Conservation (phyloP, 2,113 vertebrate species). For the Labrus mixtus region DNA sequence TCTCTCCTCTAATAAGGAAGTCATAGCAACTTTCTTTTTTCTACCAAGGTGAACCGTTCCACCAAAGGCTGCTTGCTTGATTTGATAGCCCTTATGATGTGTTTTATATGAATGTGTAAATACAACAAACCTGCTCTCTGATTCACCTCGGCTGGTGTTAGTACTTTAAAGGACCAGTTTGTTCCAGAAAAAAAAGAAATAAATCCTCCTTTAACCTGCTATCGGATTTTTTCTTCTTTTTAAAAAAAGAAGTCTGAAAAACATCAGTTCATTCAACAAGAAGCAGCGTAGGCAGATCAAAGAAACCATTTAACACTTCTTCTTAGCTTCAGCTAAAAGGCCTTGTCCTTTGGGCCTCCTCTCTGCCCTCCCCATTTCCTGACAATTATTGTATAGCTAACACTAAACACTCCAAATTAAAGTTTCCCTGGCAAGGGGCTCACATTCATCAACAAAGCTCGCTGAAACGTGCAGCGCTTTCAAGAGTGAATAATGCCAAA, state of each 20-base stretch:
- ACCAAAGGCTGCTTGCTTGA: neutral
- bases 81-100: neutral
- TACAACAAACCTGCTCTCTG: neutral
- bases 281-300: conserved; percentile 47
- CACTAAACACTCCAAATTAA: conserved; percentile 75
- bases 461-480: conserved; percentile 68
- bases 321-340: conserved; percentile 38
- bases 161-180: conserved; percentile 20
- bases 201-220: neutral
- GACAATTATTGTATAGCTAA: conserved; percentile 63
- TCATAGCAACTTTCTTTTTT: no score
- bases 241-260: neutral
- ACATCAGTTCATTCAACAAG: conserved; percentile 22
- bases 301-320: conserved; percentile 43
- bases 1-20: no score
- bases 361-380: conserved; percentile 43
- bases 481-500: conserved; percentile 79
- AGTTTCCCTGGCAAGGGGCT: conserved; percentile 64
- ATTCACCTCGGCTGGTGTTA: neutral
- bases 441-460: conserved; percentile 71
- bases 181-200: neutral
- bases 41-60: no score
- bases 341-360: conserved; percentile 43
- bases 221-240: neutral
- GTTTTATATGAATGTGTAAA: neutral